A percentile compares a stretch with the other conserved stretches of the same genome.
Evolutionary conservation across 1,140 invertebrate genomes (phyloP).

Genomic region (Oncopeltus fasciatus): DNA sequence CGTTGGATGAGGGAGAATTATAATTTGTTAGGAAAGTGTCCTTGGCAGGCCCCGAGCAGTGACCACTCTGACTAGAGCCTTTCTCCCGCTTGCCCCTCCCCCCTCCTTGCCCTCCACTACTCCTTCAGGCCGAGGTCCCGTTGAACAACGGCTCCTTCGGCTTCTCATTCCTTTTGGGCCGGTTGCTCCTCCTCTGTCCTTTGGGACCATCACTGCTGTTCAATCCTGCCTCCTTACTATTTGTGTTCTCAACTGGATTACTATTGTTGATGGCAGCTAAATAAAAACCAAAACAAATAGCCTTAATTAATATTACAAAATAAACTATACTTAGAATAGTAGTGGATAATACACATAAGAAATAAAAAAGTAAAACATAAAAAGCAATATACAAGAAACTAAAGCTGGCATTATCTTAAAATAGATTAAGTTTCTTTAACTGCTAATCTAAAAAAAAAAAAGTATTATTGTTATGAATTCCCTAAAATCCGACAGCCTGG

Average conservation of each 20-base stretch:
- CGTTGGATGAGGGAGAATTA: not conserved
- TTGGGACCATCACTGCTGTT: constrained; percentile 12
- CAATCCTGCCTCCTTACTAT: constrained; percentile 12
- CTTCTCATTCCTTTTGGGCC: constrained; percentile 1
- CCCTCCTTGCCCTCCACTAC: too few species aligned
- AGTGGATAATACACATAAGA: not conserved
- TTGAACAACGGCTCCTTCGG: constrained; percentile 14
- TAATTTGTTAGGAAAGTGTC: not conserved
- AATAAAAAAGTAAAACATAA: not conserved
- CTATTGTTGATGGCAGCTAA: not conserved
- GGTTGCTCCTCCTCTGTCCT: not conserved
- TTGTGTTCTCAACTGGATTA: constrained; percentile 10
- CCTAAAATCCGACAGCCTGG: too few species aligned
- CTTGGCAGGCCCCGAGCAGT: not conserved
- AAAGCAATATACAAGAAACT: too few species aligned
- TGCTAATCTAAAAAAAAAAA: too few species aligned
- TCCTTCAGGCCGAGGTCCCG: constrained; percentile 12
- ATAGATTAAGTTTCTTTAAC: too few species aligned
- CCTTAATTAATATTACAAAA: not conserved
- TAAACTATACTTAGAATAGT: not conserved
- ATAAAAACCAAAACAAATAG: not conserved
- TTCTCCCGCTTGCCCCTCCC: too few species aligned
- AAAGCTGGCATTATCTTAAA: too few species aligned
- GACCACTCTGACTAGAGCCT: not conserved
- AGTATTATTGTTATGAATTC: too few species aligned